These are phyloP conservation scores for Loxodonta africana DNA, from an alignment of 2,113 vertebrate genomes.

Conservation along the genomic window DNA sequence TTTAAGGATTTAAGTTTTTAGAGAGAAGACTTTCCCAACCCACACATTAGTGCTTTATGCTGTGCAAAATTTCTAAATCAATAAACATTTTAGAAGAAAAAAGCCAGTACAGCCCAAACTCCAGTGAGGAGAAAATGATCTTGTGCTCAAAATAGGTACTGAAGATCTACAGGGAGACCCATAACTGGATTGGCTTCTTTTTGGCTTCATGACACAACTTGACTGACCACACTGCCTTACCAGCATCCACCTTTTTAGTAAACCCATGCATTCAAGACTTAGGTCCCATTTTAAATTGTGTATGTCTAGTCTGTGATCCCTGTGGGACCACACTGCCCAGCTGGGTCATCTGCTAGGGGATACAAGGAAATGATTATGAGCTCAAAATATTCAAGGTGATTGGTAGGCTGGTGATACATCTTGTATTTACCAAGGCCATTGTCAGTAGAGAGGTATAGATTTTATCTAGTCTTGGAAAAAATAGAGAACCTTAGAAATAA, in stretches of 20 bases:
- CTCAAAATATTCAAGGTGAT: not conserved
- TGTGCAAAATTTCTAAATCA: conserved; percentile 84
- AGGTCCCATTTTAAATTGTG: not conserved
- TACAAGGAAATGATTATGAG: not conserved
- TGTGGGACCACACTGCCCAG: not conserved
- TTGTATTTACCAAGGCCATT: not conserved
- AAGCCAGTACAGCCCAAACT: conserved; percentile 76
- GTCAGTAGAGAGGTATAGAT: not conserved
- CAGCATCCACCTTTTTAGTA: not conserved
- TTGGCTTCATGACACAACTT: not conserved
- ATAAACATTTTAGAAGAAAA: conserved; percentile 85
- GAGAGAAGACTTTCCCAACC: conserved; percentile 72
- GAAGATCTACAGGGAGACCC: conserved; percentile 59
- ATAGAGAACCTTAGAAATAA: conserved; percentile 33
- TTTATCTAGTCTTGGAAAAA: not conserved
- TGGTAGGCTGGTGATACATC: not conserved
- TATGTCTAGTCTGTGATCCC: not conserved
- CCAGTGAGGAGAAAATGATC: conserved; percentile 62
- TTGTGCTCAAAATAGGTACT: conserved; percentile 75
- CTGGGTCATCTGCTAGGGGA: not conserved
- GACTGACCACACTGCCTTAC: not conserved
- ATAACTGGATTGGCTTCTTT: conserved; percentile 62
- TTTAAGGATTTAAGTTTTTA: conserved; percentile 68
- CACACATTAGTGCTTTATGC: conserved; percentile 77
- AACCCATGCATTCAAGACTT: not conserved